phyloP scores from a whole-genome alignment of 2,113 vertebrate species.

The Todiramphus saurophagus region DNA sequence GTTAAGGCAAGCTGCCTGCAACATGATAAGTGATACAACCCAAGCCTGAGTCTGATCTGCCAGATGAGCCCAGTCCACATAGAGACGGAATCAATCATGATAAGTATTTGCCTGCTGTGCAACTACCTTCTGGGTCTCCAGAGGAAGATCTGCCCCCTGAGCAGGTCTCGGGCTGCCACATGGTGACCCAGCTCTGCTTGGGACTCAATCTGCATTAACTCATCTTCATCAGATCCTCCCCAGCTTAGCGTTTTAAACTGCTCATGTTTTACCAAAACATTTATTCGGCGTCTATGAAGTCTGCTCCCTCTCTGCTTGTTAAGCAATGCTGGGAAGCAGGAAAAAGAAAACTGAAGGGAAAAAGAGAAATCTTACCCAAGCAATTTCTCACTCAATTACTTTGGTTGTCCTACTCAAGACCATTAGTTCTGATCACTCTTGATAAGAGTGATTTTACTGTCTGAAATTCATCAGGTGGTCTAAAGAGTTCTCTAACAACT shows the following conservation, averaged over 20 bases:
- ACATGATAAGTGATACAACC: background rate
- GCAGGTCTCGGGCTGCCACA: background rate
- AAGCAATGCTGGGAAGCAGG: background rate
- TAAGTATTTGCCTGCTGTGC: background rate
- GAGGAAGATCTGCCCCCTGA: fast-evolving
- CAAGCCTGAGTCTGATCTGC: background rate
- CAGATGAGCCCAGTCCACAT: background rate
- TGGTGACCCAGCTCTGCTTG: background rate
- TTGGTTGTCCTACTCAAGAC: background rate
- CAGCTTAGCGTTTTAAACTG: background rate
- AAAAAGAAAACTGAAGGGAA: background rate
- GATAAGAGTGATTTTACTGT: background rate
- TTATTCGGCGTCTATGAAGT: background rate
- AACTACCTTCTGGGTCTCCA: background rate
- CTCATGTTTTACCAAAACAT: background rate
- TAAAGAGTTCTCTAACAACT: background rate
- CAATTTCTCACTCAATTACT: background rate
- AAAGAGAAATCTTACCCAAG: background rate
- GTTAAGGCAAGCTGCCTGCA: background rate
- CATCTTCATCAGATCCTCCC: background rate
- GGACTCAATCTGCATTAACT: background rate
- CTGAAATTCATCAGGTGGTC: background rate
- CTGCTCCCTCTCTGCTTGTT: background rate
- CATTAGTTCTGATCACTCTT: background rate
- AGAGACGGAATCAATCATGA: background rate